Evolutionary conservation across 35 echinoderm and acorn worm species (phyloP), one percentile per base, ranked within the genome.

Genomic region (Hemicentrotus pulcherrimus): DNA sequence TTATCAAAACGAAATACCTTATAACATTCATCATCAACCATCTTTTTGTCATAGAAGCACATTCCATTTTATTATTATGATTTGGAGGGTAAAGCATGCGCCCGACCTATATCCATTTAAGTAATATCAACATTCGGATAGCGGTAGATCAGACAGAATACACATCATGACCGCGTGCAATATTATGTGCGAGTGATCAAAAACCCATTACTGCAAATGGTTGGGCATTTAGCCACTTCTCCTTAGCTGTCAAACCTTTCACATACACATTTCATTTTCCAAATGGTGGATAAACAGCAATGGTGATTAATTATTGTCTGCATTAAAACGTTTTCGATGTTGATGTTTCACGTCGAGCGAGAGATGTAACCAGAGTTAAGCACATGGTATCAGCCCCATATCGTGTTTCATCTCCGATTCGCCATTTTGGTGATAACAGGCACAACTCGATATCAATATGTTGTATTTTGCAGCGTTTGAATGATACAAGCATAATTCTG

Each of bases 201-300:
- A 78, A 78, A 78, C 65, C 65, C 65, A 78, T 78, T 78, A 78
- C 65, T n/a, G 22, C 65, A 78, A 78, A 78, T 78, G 65, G 65
- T 28, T 78, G 65, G 65, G 65, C 19, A 78, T 78, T 78, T 78
- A n/a, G 65, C 65, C 65, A 78, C 65, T n/a, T 78, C 65, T 78
- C 65, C 18, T 78, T 22, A 8, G 5, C 65, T 78, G 65, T 78
- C 65, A 78, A 28, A 22, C 65, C 28, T n/a, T 78, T 78, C 65
- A 78, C 50, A 55, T 55, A 55, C 50, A 55, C 65, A 78, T 59
- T 59, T 59, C 52, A n/a, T 78, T 28, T 22, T 7, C 65, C 19
- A 78, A 78, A 78, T 78, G 65, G 19, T 28, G 65, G 65, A 6
- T 78, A 78, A 78, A 55, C 50, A 55, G 10, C 1, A 10, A 78